phyloP scores from a whole-genome alignment of 2,113 vertebrate genomes.

The Cricetomys ansorgei region DNA sequence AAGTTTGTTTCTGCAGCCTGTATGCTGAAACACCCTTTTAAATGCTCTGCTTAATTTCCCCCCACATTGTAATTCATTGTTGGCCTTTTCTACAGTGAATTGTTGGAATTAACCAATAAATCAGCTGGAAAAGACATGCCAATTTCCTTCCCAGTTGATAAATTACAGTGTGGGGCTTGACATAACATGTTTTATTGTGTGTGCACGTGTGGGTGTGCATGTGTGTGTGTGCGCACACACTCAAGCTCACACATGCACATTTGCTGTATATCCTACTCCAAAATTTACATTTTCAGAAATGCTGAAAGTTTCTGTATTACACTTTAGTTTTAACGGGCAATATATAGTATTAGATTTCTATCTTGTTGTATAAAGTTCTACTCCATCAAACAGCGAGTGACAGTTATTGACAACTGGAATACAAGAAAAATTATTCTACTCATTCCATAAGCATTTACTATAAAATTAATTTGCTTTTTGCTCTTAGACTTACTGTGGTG shows the following conservation, averaged over 20 bases:
- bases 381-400: constrained; percentile 42
- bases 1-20: constrained; percentile 80
- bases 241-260: neutral
- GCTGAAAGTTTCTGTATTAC: constrained; percentile 57
- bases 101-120: constrained; percentile 91
- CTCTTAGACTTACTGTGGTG: constrained; percentile 1
- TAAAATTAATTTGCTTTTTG: constrained; percentile 49
- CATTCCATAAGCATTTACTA: constrained; percentile 49
- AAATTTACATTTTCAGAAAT: constrained; percentile 77
- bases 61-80: constrained; percentile 88
- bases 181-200: constrained; percentile 82
- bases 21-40: constrained; percentile 82
- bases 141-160: constrained; percentile 90
- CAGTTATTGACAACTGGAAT: constrained; percentile 56
- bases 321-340: constrained; percentile 67
- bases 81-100: constrained; percentile 90
- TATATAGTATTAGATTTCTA: constrained; percentile 62
- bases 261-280: neutral
- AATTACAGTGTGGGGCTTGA: constrained; percentile 85
- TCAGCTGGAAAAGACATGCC: constrained; percentile 90
- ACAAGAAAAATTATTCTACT: constrained; percentile 57
- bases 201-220: constrained; percentile 42
- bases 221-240: neutral
- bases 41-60: constrained; percentile 86
- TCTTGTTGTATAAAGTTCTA: constrained; percentile 36